Percentiles rank a stretch among this genome's conserved stretches.
These are phyloP conservation scores for Agrochola litura DNA, from an alignment of 2,888 invertebrate species.

Conservation along the genomic window DNA sequence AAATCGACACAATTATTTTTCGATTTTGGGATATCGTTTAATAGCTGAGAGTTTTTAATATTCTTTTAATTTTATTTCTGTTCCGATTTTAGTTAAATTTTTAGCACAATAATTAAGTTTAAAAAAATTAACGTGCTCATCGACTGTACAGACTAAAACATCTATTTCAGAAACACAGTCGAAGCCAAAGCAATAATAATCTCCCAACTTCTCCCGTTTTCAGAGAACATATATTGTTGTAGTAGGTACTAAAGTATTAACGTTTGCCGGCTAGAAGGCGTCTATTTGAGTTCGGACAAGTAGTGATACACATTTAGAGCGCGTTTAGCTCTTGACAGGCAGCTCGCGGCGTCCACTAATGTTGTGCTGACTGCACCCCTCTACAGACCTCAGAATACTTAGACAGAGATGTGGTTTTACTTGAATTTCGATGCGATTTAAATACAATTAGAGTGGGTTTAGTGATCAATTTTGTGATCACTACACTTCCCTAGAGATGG, in stretches of 20 bases:
- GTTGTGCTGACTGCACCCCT: constrained; percentile 76
- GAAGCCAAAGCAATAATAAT: constrained; percentile 22
- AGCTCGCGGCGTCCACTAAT: constrained; percentile 75
- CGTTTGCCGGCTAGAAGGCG: constrained; percentile 58
- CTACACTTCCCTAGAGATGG: no score
- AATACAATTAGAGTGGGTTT: neutral
- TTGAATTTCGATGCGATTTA: neutral
- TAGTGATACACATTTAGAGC: constrained; percentile 73
- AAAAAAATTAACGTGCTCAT: neutral
- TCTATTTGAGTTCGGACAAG: constrained; percentile 69
- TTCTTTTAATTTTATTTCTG: neutral
- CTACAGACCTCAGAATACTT: constrained; percentile 55
- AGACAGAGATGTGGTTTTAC: constrained; percentile 41
- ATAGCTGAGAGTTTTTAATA: no score
- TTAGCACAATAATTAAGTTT: no score
- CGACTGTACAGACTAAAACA: neutral
- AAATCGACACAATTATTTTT: no score
- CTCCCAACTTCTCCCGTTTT: constrained; percentile 21
- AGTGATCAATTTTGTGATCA: no score
- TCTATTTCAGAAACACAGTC: constrained; percentile 13
- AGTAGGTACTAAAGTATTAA: constrained; percentile 58
- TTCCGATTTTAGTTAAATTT: neutral
- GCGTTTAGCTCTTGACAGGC: constrained; percentile 73
- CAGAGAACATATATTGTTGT: constrained; percentile 51
- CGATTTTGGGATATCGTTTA: no score